These are phyloP conservation scores for Mya arenaria DNA, from an alignment of 1,140 invertebrate genomes.

Conservation along the genomic window DNA sequence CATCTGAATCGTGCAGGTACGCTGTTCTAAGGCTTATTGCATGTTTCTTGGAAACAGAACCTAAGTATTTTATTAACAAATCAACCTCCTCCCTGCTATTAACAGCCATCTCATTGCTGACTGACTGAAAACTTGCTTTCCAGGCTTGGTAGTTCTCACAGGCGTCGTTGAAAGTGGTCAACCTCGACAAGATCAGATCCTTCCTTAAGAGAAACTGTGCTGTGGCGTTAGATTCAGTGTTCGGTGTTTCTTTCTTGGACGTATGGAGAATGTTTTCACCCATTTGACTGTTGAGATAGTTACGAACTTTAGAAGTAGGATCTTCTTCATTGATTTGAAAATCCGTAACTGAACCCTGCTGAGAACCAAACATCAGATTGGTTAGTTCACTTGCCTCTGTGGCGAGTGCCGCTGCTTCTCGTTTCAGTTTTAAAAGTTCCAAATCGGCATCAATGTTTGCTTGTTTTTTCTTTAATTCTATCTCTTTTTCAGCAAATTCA, in stretches of 20 bases:
- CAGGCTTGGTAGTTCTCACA: constrained; percentile 15
- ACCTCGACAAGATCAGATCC: constrained; percentile 15
- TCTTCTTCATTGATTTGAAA: background rate
- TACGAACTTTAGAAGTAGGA: background rate
- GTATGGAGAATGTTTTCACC: too few relatives aligned
- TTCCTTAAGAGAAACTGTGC: constrained; percentile 20
- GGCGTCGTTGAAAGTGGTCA: constrained; percentile 9
- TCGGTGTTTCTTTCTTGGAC: background rate
- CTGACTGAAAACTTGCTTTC: constrained; percentile 8
- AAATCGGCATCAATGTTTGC: constrained; percentile 14
- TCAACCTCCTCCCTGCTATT: constrained; percentile 7
- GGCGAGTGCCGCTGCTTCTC: constrained; percentile 2
- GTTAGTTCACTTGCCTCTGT: constrained; percentile 26
- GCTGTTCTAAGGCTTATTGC: background rate
- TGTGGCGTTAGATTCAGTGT: background rate
- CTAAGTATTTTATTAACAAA: constrained; percentile 20
- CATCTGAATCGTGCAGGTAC: background rate
- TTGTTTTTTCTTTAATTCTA: constrained; percentile 13
- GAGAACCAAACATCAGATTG: too few relatives aligned
- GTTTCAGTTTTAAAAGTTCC: constrained; percentile 21
- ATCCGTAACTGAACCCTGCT: background rate
- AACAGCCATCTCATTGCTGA: background rate
- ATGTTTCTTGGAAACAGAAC: constrained; percentile 16
- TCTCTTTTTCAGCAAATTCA: constrained; percentile 17
- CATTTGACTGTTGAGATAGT: too few relatives aligned